Conservation (phyloP, 2,797 vertebrate genomes). For the Cynodonichthys magdalenae region DNA sequence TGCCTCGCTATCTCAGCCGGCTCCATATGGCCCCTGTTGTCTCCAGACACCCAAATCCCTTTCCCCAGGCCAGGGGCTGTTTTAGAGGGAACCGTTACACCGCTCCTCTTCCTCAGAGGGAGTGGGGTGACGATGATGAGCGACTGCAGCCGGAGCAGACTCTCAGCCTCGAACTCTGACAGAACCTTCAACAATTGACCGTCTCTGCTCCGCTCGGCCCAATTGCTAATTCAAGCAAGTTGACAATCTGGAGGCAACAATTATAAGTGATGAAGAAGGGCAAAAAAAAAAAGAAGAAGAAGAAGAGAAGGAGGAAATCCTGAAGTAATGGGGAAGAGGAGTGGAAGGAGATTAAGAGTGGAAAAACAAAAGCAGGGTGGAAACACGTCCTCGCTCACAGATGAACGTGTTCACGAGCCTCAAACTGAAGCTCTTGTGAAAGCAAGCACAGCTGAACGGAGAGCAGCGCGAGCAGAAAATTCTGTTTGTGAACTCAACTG, state of each 20-base stretch:
- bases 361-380: conserved; percentile 25
- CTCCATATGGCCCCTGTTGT: conserved; percentile 86
- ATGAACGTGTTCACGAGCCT: conserved; percentile 23
- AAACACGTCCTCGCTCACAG: conserved; percentile 26
- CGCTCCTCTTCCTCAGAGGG: conserved; percentile 81
- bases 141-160: conserved; percentile 71
- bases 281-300: conserved; percentile 65
- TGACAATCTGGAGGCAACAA: conserved; percentile 79
- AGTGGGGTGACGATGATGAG: conserved; percentile 79
- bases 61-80: conserved; percentile 83
- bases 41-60: conserved; percentile 87
- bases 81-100: conserved; percentile 83
- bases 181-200: conserved; percentile 74
- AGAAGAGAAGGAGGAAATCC: conserved; percentile 40
- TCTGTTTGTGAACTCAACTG: conserved; percentile 56
- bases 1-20: conserved; percentile 80
- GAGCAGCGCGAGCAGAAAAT: conserved; percentile 57
- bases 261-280: conserved; percentile 72
- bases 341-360: conserved; percentile 17
- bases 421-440: conserved; percentile 35
- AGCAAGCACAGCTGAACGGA: conserved; percentile 48
- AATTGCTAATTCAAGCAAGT: conserved; percentile 84
- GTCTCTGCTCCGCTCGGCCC: conserved; percentile 70
- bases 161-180: conserved; percentile 71
- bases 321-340: conserved; percentile 38